Evolutionary conservation across 2,888 invertebrate genomes (phyloP).

Genomic region (Endotricha flammealis): DNA sequence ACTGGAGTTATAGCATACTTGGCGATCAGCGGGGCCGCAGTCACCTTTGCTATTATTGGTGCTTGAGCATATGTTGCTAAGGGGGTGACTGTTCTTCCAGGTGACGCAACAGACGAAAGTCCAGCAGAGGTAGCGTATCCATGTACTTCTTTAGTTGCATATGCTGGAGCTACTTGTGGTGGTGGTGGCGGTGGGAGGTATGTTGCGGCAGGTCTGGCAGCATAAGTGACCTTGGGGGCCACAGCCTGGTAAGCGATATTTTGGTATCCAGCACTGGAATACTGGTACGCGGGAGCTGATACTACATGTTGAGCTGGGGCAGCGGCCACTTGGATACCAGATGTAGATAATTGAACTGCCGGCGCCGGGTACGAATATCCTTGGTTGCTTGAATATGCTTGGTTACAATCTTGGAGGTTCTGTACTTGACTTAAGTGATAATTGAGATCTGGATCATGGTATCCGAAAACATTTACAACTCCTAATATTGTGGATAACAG

Average conservation of each 20-base stretch:
- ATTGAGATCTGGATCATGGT: slow-evolving; percentile 70
- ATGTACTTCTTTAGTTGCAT: slow-evolving; percentile 59
- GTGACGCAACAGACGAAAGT: slow-evolving; percentile 54
- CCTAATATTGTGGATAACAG: slow-evolving; percentile 33
- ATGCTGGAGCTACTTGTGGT: slow-evolving; percentile 29
- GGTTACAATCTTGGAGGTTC: slow-evolving; percentile 47
- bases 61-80: slow-evolving; percentile 68
- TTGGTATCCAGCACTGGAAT: slow-evolving; percentile 28
- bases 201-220: slow-evolving; percentile 39
- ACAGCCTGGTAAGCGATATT: slow-evolving; percentile 40
- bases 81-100: slow-evolving; percentile 54
- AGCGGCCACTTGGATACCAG: slow-evolving; percentile 43
- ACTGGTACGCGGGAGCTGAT: slow-evolving; percentile 29
- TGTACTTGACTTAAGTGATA: slow-evolving; percentile 66
- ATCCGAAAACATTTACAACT: slow-evolving; percentile 46
- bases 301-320: slow-evolving; percentile 24
- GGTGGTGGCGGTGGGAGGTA: slow-evolving; percentile 37
- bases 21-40: slow-evolving; percentile 66
- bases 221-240: slow-evolving; percentile 49
- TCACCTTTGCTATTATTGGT: slow-evolving; percentile 71
- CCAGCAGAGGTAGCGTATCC: slow-evolving; percentile 77
- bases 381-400: slow-evolving; percentile 70
- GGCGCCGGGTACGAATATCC: slow-evolving; percentile 79
- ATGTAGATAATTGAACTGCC: slow-evolving; percentile 66
- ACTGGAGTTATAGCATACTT: slow-evolving; percentile 51